Percentiles rank a stretch among this genome's conserved stretches.
These are phyloP conservation scores for Xenopus borealis DNA, from an alignment of 2,113 vertebrate genomes.

Conservation along the genomic window DNA sequence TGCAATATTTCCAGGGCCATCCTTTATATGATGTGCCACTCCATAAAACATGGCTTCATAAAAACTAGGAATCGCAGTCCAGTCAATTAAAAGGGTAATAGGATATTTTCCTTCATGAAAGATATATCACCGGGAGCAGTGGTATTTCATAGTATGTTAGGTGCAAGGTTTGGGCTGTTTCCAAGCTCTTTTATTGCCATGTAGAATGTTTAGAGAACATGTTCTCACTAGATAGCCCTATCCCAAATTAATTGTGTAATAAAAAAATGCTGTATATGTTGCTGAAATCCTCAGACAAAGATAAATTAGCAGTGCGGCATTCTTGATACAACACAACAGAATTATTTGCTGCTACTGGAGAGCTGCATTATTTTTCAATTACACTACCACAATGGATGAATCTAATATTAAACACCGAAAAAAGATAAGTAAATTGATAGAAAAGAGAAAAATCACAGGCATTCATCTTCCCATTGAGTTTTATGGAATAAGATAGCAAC, in stretches of 20 bases:
- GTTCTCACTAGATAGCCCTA: too few species aligned
- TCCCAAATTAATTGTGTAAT: too few species aligned
- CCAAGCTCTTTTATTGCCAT: not conserved
- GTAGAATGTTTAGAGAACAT: not conserved
- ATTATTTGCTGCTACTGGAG: not conserved
- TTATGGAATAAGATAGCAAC: constrained; percentile 43
- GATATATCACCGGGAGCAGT: not conserved
- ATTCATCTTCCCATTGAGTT: not conserved
- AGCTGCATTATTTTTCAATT: constrained; percentile 4
- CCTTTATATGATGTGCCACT: not conserved
- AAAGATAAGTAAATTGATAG: not conserved
- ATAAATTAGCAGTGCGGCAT: too few species aligned
- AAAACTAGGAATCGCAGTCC: not conserved
- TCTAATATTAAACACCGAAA: constrained; percentile 18
- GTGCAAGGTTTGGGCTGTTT: not conserved
- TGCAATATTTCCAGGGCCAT: not conserved
- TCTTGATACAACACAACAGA: too few species aligned
- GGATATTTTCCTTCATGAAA: not conserved
- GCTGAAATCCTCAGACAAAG: too few species aligned
- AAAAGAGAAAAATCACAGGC: constrained; percentile 14
- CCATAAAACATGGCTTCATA: not conserved
- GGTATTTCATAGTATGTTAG: not conserved
- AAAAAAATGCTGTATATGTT: too few species aligned
- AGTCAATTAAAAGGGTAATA: constrained; percentile 1
- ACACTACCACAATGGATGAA: not conserved